Conservation (phyloP, 2,113 vertebrate species). For the Ammodytes marinus region DNA sequence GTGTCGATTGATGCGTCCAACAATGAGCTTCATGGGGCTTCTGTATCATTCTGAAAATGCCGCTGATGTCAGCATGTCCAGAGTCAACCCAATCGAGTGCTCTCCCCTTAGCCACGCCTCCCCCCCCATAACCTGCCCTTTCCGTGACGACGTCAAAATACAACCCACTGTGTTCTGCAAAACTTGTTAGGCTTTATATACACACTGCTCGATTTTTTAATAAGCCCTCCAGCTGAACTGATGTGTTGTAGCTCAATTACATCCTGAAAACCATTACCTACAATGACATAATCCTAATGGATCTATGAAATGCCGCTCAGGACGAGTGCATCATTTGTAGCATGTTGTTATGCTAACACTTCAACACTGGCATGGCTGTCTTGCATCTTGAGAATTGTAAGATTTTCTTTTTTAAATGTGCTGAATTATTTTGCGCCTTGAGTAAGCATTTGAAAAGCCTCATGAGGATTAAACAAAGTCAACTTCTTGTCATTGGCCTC, state of each 20-base stretch:
- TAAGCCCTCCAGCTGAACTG: conserved; percentile 14
- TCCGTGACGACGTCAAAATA: conserved; percentile 13
- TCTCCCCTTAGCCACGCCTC: conserved; percentile 8
- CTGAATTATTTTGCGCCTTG: conserved; percentile 35
- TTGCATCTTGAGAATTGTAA: conserved; percentile 48
- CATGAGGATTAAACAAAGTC: conserved; percentile 21
- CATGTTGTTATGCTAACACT: neutral
- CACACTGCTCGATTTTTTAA: neutral
- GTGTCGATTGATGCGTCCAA: conserved; percentile 55
- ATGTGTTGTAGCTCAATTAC: conserved; percentile 15
- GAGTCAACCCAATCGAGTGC: conserved; percentile 72
- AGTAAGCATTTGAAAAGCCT: conserved; percentile 32
- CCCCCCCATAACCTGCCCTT: conserved; percentile 16
- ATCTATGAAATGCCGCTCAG: neutral
- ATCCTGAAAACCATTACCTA: conserved; percentile 21
- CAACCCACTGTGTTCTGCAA: conserved; percentile 2
- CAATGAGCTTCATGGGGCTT: conserved; percentile 66
- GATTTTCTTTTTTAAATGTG: conserved; percentile 27
- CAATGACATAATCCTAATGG: conserved; percentile 33
- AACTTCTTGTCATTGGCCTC: conserved; percentile 18
- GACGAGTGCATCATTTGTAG: conserved; percentile 10
- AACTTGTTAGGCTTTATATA: neutral
- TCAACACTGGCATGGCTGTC: conserved; percentile 49
- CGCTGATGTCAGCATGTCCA: conserved; percentile 79
- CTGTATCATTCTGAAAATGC: conserved; percentile 64